These are phyloP conservation scores for Scaeva pyrastri DNA, from an alignment of 2,888 invertebrate genomes.

Conservation along the genomic window DNA sequence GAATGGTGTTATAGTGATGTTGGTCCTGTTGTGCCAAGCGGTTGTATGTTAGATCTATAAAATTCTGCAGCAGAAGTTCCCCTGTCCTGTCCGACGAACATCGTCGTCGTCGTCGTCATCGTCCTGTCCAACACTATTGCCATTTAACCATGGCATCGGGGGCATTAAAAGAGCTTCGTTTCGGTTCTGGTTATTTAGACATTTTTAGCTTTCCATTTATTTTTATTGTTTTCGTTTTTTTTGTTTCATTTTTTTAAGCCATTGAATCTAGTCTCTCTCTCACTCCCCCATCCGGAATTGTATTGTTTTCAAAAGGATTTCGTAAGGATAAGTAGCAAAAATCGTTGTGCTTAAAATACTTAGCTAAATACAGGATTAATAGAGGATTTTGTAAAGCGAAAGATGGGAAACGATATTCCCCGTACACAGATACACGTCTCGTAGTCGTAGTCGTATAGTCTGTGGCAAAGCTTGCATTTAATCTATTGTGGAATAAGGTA, in stretches of 20 bases:
- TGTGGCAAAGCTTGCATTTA: constrained; percentile 58
- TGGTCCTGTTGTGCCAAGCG: too few relatives aligned
- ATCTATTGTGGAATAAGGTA: constrained; percentile 48
- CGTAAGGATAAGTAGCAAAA: constrained; percentile 73
- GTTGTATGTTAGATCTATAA: neutral
- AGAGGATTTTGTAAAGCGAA: constrained; percentile 71
- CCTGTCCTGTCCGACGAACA: constrained; percentile 14
- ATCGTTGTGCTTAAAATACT: constrained; percentile 75
- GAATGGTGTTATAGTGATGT: neutral
- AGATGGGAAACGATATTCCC: constrained; percentile 42
- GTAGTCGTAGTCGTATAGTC: neutral
- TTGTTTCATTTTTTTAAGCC: constrained; percentile 8
- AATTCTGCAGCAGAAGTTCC: constrained; percentile 12
- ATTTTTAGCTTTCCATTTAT: constrained; percentile 68
- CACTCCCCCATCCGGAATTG: neutral
- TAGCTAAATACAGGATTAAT: constrained; percentile 74
- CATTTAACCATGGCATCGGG: constrained; percentile 57
- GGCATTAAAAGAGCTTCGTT: constrained; percentile 71
- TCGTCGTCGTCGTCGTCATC: constrained; percentile 5
- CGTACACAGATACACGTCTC: neutral
- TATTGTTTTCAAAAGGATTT: constrained; percentile 58
- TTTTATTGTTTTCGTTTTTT: constrained; percentile 59
- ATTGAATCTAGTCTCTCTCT: constrained; percentile 22
- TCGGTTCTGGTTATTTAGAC: constrained; percentile 70
- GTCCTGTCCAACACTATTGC: constrained; percentile 69